Base-by-base conservation (phyloP, 92 coral and sea anemone species). In the Palythoa heliodiscus region DNA sequence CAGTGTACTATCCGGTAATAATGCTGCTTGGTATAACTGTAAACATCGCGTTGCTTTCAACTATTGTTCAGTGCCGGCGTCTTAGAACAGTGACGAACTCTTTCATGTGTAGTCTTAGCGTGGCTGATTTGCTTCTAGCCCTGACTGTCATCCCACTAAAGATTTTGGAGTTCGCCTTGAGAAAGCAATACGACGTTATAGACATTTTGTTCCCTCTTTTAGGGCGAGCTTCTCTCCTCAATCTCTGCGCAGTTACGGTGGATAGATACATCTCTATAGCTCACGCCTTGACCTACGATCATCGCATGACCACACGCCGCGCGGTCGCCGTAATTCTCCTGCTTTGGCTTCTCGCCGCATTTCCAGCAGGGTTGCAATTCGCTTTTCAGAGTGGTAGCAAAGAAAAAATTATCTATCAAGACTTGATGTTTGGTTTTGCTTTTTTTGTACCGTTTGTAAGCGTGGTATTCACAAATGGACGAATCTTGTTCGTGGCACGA, bases 221-320 rank as follows among this genome's bases (percentile, higher is more conserved):
- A 14, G 99, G 99, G 7, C 95, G 91, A 10, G 94, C 99, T 4
- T 97, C 99, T 11, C 92, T 97, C 24, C 88, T 97, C 14, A 97
- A 91, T 86, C 89, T 97, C 2, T 92, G 97, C 47, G 98, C 97
- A 7, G 99, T 97, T 11, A 97, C 99, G 3, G 74, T 97, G 53
- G 99, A 97, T 55, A 93, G 99, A 16, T 94, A 92, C 82, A 86
- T 94, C 38, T 93, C 98, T 7, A 97, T 97, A 50, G 75, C 91
- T 0, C 89, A 83, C 67, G 92, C 99, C 12, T 70, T 97, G 37
- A 91, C 92, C 4, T 97, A 95, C 57, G 97, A 91, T 37, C 85
- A 87, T 29, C 83, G 88, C 37, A 83, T 97, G 61, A 93, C 80
- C 17, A 82, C 89, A 24, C 19, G 14, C 4, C 98, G 93, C 16